phyloP scores from a whole-genome alignment of 2,797 vertebrate species.

The Botia almorhae region DNA sequence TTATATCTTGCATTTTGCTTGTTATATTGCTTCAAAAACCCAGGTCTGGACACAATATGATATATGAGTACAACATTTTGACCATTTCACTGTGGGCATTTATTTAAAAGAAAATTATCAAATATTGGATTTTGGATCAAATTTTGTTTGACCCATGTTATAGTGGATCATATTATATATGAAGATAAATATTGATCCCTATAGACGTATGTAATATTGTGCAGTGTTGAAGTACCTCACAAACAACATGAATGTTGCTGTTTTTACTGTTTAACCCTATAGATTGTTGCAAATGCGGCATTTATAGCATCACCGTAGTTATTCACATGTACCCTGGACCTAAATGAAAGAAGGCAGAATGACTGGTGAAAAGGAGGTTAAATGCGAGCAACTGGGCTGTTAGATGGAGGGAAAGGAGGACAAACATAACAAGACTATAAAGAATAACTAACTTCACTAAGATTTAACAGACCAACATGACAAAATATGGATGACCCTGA shows the following conservation, averaged over 20 bases:
- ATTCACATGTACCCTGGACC: constrained; percentile 8
- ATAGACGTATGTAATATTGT: background rate
- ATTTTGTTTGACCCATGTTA: background rate
- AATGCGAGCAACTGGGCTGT: constrained; percentile 73
- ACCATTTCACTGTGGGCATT: background rate
- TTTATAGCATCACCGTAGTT: constrained; percentile 1
- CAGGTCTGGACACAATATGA: background rate
- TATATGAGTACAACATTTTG: background rate
- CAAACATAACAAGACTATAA: constrained; percentile 68
- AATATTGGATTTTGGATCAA: too few species aligned
- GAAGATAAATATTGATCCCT: background rate
- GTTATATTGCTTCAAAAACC: background rate
- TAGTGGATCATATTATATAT: background rate
- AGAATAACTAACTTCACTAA: constrained; percentile 61
- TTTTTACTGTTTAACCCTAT: constrained; percentile 27
- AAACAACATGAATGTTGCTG: background rate
- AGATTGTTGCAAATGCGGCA: constrained; percentile 17
- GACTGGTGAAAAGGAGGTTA: constrained; percentile 69
- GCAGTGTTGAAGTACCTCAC: background rate
- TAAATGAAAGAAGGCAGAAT: constrained; percentile 52
- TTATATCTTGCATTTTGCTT: background rate
- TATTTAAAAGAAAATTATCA: background rate
- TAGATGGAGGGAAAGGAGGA: constrained; percentile 64
- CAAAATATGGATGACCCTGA: constrained; percentile 62
- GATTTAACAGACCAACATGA: constrained; percentile 57